Evolutionary conservation across 2,888 invertebrate species (phyloP), one percentile per base, ranked within the genome.

Genomic region (Drosophila kanekoi): DNA sequence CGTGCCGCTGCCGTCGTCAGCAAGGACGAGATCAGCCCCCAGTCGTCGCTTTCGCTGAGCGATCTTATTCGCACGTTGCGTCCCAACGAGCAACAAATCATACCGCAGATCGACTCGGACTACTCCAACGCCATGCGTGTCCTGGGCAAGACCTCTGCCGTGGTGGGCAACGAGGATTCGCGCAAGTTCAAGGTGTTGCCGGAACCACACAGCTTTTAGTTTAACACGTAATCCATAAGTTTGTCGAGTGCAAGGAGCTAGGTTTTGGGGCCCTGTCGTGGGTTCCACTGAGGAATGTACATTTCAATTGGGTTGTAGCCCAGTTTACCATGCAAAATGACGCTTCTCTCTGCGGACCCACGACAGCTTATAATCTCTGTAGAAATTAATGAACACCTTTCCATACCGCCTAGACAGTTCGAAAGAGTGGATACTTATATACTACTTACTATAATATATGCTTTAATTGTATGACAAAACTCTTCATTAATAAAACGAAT

Each of bases 121-220:
- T 92, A 92, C 76, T 92, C 92, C 16, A 92, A 92, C 74, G 92
- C 92, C 57, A 92, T 92, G 92, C 90, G 92, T 64, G 92, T 92
- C 16, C 88, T 92, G 47, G 92, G 92, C 68, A 92, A 92, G 66
- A 87, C 84, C 40, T 82, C 89, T 4, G 86, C 88, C 32, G 68
- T 89, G 41, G 87, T 89, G 49, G 52, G 61, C 63, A 84, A 80
- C 65, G 85, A 87, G 44, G 79, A 81, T n/a, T 67, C 79, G n/a
- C 79, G 81, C 41, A 79, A 79, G 33, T 79, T 77, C 28, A 81
- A 81, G 41, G 75, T 77, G 58, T 44, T 79, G 57, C 72, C 79
- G 16, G 79, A 79, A 32, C 38, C 64, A 18, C 78, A 78, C 53
- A 69, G 56, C 49, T 77, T 69, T 37, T 77, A 77, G 48, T 14